A percentile compares a stretch with the other conserved stretches of the same genome.
Conservation (phyloP, 2,797 vertebrate species). For the Muscicapa comitata region DNA sequence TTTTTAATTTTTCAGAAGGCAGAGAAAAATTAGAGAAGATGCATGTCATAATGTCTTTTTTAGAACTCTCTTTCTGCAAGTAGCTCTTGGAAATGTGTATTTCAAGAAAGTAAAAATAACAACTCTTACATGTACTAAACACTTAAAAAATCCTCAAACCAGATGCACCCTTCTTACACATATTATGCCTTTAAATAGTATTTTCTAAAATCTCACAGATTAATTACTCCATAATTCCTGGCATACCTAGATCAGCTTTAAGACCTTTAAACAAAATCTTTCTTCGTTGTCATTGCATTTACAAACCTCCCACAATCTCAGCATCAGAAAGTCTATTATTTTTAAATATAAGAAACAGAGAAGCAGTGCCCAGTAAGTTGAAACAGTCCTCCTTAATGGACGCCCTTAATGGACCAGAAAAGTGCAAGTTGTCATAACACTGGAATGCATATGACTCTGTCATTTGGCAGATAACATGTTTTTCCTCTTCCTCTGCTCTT, state of each 20-base stretch:
- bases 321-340: not conserved
- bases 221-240: not conserved
- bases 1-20: not conserved
- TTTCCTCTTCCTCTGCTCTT: not conserved
- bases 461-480: not conserved
- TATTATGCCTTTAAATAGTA: not conserved
- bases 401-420: constrained; percentile 21
- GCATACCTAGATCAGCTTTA: not conserved
- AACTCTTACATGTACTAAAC: not conserved
- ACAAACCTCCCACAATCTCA: not conserved
- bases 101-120: not conserved
- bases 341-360: not conserved
- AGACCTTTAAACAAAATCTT: not conserved
- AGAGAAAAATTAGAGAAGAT: not conserved
- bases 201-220: not conserved
- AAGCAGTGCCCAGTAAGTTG: not conserved
- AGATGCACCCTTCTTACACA: not conserved
- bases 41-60: not conserved
- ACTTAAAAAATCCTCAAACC: not conserved
- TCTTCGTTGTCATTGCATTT: not conserved
- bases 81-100: not conserved
- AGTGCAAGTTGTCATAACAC: constrained; percentile 11
- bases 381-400: constrained; percentile 27
- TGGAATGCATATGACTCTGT: not conserved
- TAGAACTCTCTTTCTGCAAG: not conserved